These are phyloP conservation scores for Gastrophysa polygoni DNA, from an alignment of 2,888 invertebrate genomes.

Conservation along the genomic window DNA sequence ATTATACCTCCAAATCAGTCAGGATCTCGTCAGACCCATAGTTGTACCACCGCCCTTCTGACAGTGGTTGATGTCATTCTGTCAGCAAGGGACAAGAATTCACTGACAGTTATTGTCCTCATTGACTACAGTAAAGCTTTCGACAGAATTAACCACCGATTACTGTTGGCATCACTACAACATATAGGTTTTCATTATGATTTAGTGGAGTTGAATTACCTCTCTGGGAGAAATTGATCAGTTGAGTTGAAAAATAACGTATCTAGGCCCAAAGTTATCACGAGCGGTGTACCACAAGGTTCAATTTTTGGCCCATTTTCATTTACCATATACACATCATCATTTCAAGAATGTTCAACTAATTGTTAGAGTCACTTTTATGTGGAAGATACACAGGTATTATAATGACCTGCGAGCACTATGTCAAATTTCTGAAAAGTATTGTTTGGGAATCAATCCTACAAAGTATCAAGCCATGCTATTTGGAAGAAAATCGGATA, in stretches of 20 bases:
- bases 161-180: not conserved
- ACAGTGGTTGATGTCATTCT: not conserved
- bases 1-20: slow-evolving; percentile 6
- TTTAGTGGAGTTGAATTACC: not conserved
- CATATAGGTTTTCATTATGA: not conserved
- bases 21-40: not conserved
- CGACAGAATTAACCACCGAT: not conserved
- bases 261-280: not conserved
- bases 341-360: too few relatives aligned
- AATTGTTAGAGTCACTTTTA: too few relatives aligned
- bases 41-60: not conserved
- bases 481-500: too few relatives aligned
- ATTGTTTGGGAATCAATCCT: too few relatives aligned
- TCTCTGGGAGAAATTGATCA: not conserved
- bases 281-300: too few relatives aligned
- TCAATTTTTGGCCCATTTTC: too few relatives aligned
- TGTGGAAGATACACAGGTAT: too few relatives aligned
- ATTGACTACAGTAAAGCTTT: slow-evolving; percentile 5
- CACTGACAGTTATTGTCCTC: not conserved
- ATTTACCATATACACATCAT: too few relatives aligned
- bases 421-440: too few relatives aligned
- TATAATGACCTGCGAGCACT: too few relatives aligned
- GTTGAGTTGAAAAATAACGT: not conserved
- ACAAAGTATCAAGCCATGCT: too few relatives aligned
- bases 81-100: not conserved